Conservation (phyloP, 2,113 vertebrate genomes). For the Zingel zingel region DNA sequence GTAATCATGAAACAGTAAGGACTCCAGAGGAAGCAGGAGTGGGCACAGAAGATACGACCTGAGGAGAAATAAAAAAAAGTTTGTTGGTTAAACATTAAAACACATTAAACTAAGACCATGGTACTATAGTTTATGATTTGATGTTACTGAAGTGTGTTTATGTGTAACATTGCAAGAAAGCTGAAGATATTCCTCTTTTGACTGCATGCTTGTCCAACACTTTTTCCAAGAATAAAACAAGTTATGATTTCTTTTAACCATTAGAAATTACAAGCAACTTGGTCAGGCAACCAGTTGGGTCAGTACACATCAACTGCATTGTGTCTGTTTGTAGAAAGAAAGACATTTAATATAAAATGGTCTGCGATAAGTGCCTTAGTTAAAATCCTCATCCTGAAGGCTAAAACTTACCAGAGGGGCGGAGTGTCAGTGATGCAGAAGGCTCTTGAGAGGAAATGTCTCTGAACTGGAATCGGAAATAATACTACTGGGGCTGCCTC, state of each 20-base stretch:
- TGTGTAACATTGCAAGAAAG: not conserved
- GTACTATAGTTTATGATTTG: not conserved
- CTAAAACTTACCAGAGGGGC: constrained; percentile 66
- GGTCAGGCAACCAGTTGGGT: too few species aligned
- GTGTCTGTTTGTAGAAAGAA: not conserved
- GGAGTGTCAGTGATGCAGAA: constrained; percentile 76
- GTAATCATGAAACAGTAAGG: constrained; percentile 57
- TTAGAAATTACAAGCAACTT: not conserved
- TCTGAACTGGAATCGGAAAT: constrained; percentile 60
- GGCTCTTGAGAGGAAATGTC: constrained; percentile 52
- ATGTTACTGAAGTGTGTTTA: not conserved
- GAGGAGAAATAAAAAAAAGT: constrained; percentile 13
- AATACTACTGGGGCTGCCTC: constrained; percentile 69
- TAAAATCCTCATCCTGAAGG: not conserved
- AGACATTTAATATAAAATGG: not conserved
- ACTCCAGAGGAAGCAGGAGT: constrained; percentile 18
- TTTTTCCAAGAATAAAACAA: not conserved
- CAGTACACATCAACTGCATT: not conserved
- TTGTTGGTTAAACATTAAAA: not conserved
- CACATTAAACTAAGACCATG: not conserved
- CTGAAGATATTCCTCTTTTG: not conserved
- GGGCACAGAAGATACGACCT: constrained; percentile 43
- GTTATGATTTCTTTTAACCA: not conserved
- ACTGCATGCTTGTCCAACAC: not conserved
- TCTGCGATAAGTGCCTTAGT: not conserved